A percentile compares a stretch with the other conserved stretches of the same genome.
phyloP scores from a whole-genome alignment of 2,888 invertebrate genomes.

The Leucozona laternaria region DNA sequence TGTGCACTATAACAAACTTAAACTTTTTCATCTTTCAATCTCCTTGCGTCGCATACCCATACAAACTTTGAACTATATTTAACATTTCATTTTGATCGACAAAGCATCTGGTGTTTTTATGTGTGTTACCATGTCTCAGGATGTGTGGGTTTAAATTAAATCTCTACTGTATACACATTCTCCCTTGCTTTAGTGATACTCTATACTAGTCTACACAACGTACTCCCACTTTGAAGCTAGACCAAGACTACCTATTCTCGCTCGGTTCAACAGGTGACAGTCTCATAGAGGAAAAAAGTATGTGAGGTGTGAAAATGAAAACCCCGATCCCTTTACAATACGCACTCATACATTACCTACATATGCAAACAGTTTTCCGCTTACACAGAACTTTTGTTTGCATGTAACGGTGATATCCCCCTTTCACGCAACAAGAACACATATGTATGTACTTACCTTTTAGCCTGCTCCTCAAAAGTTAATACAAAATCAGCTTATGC shows the following conservation, averaged over 20 bases:
- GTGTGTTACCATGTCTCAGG: background rate
- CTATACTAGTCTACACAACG: conserved; percentile 22
- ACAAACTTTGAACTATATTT: conserved; percentile 11
- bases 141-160: conserved; percentile 33
- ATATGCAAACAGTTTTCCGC: conserved; percentile 37
- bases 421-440: background rate
- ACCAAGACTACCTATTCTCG: conserved; percentile 14
- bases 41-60: background rate
- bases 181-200: conserved; percentile 18
- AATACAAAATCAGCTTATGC: background rate
- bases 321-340: conserved; percentile 18
- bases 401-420: background rate
- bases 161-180: conserved; percentile 22
- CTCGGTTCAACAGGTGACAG: conserved; percentile 73
- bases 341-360: conserved; percentile 49
- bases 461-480: background rate
- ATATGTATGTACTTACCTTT: background rate
- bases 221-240: conserved; percentile 41
- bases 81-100: conserved; percentile 55
- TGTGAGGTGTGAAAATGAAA: conserved; percentile 36
- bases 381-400: conserved; percentile 34
- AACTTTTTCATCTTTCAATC: no score
- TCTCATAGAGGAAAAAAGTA: conserved; percentile 32
- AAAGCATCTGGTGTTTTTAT: conserved; percentile 59
- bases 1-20: no score